phyloP scores from a whole-genome alignment of 2,888 invertebrate species.

The Neoascia interrupta region DNA sequence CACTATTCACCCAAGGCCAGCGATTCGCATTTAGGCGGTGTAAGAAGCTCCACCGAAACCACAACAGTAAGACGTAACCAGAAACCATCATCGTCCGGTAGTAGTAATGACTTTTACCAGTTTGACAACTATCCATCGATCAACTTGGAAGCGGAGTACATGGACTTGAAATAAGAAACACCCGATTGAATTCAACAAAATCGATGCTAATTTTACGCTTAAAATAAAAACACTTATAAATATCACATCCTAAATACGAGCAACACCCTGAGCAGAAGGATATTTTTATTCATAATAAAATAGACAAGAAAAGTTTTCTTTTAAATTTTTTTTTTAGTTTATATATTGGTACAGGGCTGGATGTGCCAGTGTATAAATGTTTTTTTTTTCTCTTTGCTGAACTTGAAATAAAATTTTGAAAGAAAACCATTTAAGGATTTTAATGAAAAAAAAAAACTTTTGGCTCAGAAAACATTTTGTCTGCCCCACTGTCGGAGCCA shows the following conservation, averaged over 20 bases:
- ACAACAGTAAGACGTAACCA: constrained; percentile 12
- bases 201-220: constrained; percentile 17
- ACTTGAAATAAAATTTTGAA: constrained; percentile 36
- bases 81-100: constrained; percentile 16
- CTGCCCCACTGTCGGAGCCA: too few relatives aligned
- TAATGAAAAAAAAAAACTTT: neutral
- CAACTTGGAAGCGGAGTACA: constrained; percentile 47
- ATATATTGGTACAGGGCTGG: constrained; percentile 64
- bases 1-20: constrained; percentile 24
- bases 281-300: constrained; percentile 64
- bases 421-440: neutral
- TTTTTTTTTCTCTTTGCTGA: constrained; percentile 51
- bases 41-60: constrained; percentile 13
- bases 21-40: neutral
- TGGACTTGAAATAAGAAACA: constrained; percentile 46
- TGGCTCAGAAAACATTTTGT: too few relatives aligned
- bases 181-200: too few relatives aligned
- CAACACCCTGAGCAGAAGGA: constrained; percentile 66
- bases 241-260: constrained; percentile 23
- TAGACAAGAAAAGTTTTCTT: constrained; percentile 17
- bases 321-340: constrained; percentile 35
- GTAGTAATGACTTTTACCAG: constrained; percentile 44
- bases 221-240: constrained; percentile 7
- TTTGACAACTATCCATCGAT: constrained; percentile 43
- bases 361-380: constrained; percentile 52